Evolutionary conservation across 2,888 invertebrate genomes (phyloP), one percentile per base, ranked within the genome.

Genomic region (Amphipoea lucens): DNA sequence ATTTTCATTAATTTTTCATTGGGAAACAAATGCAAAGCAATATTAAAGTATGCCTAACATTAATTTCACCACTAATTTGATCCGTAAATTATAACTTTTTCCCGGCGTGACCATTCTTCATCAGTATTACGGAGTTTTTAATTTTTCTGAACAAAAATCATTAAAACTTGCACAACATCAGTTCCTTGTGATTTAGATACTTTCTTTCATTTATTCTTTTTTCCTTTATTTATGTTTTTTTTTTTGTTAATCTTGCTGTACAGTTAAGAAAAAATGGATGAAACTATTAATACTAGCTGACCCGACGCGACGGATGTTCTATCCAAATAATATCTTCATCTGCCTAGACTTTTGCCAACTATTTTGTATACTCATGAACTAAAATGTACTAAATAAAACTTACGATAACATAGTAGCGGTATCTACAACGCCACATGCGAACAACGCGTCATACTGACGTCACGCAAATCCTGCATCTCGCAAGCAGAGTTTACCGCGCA

Each of bases 71-170:
- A 66, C 77, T 78, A 86, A 86, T 83, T 87, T 76, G 72, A 68
- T 75, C 84, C 81, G 69, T 77, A 82, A 87, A 82, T 87, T 84
- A 79, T 66, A 82, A 82, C 74, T 87, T 83, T 76, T 40, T 51
- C 75, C 29, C 66, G 45, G 29, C 75, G 66, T 77, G 78, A 81
- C 78, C 70, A 87, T 85, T 85, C 60, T 78, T 87, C 83, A 77
- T 40, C 85, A 45, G 71, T 70, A 65, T 68, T 78, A 70, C 83
- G 42, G 67, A 79, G 77, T 68, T 57, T 75, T 75, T 48, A 79
- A 83, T 83, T 87, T 85, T 83, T 83, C 79, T 67, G 75, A 83
- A 86, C 81, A 87, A 87, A 85, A 87, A 83, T 85, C 88, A 87
- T 87, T 87, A 85, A 81, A 87, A 87, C 78, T 87, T 85, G 40